Evolutionary conservation across 1,140 invertebrate genomes (phyloP).

Genomic region (Micrasema longulum): DNA sequence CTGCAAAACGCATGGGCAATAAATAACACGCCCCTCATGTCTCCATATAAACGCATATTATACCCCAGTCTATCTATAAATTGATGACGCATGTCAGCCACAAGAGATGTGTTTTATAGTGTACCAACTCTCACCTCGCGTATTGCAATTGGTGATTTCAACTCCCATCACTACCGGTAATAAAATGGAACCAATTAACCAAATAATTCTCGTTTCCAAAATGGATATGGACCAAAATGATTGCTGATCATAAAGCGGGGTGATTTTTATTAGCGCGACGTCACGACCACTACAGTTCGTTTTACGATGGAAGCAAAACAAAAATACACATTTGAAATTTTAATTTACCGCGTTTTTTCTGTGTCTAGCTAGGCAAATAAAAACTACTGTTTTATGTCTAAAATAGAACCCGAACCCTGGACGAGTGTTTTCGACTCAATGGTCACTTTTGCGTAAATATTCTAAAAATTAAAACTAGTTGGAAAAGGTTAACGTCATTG

Average conservation of each 20-base stretch:
- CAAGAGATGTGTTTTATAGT: constrained; percentile 5
- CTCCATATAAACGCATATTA: background rate
- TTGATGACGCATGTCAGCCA: constrained; percentile 21
- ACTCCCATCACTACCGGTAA: constrained; percentile 1
- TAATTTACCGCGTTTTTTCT: too few species aligned
- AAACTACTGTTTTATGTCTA: too few species aligned
- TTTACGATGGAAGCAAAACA: too few species aligned
- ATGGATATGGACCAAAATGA: background rate
- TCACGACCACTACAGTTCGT: too few species aligned
- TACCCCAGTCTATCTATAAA: constrained; percentile 7
- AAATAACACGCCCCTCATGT: constrained; percentile 1
- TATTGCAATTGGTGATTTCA: constrained; percentile 15
- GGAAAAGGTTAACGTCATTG: too few species aligned
- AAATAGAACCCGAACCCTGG: too few species aligned
- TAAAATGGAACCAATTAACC: constrained; percentile 27
- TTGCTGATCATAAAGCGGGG: background rate
- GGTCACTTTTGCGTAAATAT: too few species aligned
- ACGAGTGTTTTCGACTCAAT: too few species aligned
- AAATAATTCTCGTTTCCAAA: background rate
- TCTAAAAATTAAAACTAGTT: too few species aligned
- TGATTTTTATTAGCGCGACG: too few species aligned
- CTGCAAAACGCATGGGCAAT: constrained; percentile 23
- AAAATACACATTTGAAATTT: too few species aligned
- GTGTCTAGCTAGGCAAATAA: too few species aligned
- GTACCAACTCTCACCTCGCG: background rate